A percentile compares a stretch with the other conserved stretches of the same genome.
These are phyloP conservation scores for Drosophila yooni DNA, from an alignment of 2,888 invertebrate genomes.

Conservation along the genomic window DNA sequence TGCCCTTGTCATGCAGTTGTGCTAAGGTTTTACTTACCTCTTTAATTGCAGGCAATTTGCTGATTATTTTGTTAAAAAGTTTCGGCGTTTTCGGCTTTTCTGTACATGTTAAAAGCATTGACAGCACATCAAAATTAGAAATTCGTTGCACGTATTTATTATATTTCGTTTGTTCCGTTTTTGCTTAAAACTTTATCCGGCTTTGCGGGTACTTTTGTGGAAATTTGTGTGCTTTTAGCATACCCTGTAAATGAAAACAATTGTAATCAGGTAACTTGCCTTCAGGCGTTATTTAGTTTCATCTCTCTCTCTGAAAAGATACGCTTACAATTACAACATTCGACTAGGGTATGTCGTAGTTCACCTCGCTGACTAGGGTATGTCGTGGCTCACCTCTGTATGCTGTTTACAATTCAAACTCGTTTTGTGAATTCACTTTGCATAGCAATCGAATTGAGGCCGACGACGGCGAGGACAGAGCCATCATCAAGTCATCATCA, in stretches of 20 bases:
- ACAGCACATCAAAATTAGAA: slow-evolving; percentile 56
- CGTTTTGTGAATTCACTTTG: slow-evolving; percentile 57
- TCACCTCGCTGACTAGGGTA: slow-evolving; percentile 7
- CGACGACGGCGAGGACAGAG: neutral
- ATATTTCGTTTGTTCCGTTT: slow-evolving; percentile 71
- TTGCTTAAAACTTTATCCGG: slow-evolving; percentile 57
- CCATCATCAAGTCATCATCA: slow-evolving; percentile 41
- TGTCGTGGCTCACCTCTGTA: accelerated
- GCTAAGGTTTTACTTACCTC: slow-evolving; percentile 34
- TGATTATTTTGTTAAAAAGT: slow-evolving; percentile 70
- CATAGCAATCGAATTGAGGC: slow-evolving; percentile 64
- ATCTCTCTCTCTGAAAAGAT: neutral
- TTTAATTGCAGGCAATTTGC: slow-evolving; percentile 74
- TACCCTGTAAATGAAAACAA: slow-evolving; percentile 18
- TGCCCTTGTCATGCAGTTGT: slow-evolving; percentile 7
- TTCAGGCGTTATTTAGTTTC: neutral
- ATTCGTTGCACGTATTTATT: slow-evolving; percentile 76
- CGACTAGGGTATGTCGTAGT: neutral
- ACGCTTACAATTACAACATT: neutral
- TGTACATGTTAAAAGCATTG: slow-evolving; percentile 46
- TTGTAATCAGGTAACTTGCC: neutral
- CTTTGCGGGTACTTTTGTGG: slow-evolving; percentile 14
- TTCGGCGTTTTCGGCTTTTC: slow-evolving; percentile 40
- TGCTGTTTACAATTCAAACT: neutral
- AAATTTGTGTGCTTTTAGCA: slow-evolving; percentile 19